A percentile compares a stretch with the other conserved stretches of the same genome.
Conservation (phyloP, 53 echinoderm and acorn worm species). For the Astropecten irregularis region DNA sequence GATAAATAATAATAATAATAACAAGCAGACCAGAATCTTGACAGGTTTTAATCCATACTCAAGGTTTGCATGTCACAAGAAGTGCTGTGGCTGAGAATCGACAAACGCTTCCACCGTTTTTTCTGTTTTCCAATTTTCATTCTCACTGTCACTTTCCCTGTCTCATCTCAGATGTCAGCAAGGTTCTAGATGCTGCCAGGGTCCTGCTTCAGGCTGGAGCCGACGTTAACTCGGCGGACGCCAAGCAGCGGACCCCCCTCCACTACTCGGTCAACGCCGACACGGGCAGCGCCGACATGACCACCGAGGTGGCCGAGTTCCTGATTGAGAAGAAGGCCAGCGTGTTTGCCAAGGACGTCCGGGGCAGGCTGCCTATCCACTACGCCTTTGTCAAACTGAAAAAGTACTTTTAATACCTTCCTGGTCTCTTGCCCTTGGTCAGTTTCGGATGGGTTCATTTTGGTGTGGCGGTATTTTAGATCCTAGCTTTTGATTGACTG, state of each 20-base stretch:
- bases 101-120: too few relatives aligned
- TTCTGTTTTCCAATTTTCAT: too few relatives aligned
- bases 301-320: conserved; percentile 74
- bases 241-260: conserved; percentile 73
- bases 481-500: too few relatives aligned
- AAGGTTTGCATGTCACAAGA: too few relatives aligned
- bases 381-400: conserved; percentile 79
- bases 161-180: conserved; percentile 13
- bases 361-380: conserved; percentile 85
- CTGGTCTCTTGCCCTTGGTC: neutral
- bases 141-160: too few relatives aligned
- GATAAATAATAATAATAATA: too few relatives aligned
- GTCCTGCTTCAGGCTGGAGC: conserved; percentile 74
- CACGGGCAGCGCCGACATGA: conserved; percentile 77
- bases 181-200: conserved; percentile 44
- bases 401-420: conserved; percentile 19
- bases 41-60: too few relatives aligned
- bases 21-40: too few relatives aligned
- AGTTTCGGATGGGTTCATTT: too few relatives aligned
- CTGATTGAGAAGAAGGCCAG: conserved; percentile 86
- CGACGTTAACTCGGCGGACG: conserved; percentile 74
- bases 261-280: conserved; percentile 90
- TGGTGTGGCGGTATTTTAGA: too few relatives aligned
- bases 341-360: conserved; percentile 71
- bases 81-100: too few relatives aligned